These are phyloP conservation scores for Drosophila dives DNA, from an alignment of 2,888 invertebrate genomes.

Conservation along the genomic window DNA sequence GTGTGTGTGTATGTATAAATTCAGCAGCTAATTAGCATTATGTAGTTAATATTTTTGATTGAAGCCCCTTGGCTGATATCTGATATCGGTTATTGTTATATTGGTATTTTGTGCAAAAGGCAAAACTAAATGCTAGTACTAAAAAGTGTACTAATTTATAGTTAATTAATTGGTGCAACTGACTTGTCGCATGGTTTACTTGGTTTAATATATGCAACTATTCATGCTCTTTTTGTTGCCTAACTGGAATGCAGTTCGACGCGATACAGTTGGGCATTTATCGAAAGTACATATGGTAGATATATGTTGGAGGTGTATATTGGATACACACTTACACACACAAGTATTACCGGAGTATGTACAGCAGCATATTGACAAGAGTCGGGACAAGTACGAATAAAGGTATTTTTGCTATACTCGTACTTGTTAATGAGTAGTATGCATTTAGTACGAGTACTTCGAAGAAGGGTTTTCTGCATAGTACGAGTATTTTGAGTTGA, in stretches of 20 bases:
- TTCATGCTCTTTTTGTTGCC: conserved; percentile 42
- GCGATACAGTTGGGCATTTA: conserved; percentile 36
- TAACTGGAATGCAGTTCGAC: conserved; percentile 29
- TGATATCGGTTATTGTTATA: conserved; percentile 15
- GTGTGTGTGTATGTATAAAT: conserved; percentile 34
- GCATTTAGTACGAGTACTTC: conserved; percentile 6
- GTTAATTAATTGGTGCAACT: conserved; percentile 49
- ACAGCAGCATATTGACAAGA: conserved; percentile 41
- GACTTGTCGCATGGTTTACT: conserved; percentile 38
- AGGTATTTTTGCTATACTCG: conserved; percentile 9
- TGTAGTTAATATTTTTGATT: conserved; percentile 17
- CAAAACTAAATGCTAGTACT: conserved; percentile 65
- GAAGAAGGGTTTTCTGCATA: not conserved
- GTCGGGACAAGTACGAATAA: conserved; percentile 40
- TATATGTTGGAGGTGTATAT: not conserved
- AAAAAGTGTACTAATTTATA: conserved; percentile 60
- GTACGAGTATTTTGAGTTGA: conserved; percentile 28
- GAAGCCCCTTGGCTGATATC: conserved; percentile 32
- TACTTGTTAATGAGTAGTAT: not conserved
- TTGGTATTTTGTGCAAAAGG: conserved; percentile 60
- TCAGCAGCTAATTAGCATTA: conserved; percentile 79
- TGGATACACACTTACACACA: not conserved
- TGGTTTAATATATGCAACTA: conserved; percentile 45
- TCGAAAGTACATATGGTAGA: conserved; percentile 13
- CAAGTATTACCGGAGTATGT: conserved; percentile 35